Conservation (phyloP, 2,113 vertebrate species). For the Nerophis ophidion region DNA sequence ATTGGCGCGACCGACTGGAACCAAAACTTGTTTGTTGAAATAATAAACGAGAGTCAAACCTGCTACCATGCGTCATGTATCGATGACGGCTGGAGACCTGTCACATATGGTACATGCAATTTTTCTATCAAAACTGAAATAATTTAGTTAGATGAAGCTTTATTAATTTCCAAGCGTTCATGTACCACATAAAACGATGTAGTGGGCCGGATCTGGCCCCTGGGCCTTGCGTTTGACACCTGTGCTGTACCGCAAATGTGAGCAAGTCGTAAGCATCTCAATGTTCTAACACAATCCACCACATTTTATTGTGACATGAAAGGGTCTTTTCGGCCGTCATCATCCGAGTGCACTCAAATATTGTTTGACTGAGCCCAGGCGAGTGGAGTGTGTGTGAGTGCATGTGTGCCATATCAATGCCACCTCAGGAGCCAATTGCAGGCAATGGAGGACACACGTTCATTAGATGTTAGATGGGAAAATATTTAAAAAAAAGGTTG, state of each 20-base stretch:
- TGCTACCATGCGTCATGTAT: too few relatives aligned
- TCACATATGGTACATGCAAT: too few relatives aligned
- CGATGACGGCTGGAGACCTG: too few relatives aligned
- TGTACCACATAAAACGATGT: too few relatives aligned
- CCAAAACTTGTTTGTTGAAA: too few relatives aligned
- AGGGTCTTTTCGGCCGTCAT: constrained; percentile 41
- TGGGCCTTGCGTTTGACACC: too few relatives aligned
- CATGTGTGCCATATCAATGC: constrained; percentile 45
- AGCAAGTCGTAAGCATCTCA: constrained; percentile 7
- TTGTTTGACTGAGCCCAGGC: constrained; percentile 47
- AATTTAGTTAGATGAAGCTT: too few relatives aligned
- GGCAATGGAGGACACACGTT: constrained; percentile 7
- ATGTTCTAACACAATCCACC: constrained; percentile 5
- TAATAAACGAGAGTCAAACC: too few relatives aligned
- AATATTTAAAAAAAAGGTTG: constrained; percentile 7
- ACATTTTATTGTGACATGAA: constrained; percentile 51
- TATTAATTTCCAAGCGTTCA: too few relatives aligned
- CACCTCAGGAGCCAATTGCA: constrained; percentile 26
- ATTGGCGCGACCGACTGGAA: too few relatives aligned
- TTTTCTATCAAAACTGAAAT: too few relatives aligned
- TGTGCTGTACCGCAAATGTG: neutral
- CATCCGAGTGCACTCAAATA: constrained; percentile 56
- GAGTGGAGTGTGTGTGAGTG: constrained; percentile 20
- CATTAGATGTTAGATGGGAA: constrained; percentile 13
- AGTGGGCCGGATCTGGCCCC: too few relatives aligned